Conservation (phyloP, 2,113 vertebrate species). For the Setophaga kirtlandii region DNA sequence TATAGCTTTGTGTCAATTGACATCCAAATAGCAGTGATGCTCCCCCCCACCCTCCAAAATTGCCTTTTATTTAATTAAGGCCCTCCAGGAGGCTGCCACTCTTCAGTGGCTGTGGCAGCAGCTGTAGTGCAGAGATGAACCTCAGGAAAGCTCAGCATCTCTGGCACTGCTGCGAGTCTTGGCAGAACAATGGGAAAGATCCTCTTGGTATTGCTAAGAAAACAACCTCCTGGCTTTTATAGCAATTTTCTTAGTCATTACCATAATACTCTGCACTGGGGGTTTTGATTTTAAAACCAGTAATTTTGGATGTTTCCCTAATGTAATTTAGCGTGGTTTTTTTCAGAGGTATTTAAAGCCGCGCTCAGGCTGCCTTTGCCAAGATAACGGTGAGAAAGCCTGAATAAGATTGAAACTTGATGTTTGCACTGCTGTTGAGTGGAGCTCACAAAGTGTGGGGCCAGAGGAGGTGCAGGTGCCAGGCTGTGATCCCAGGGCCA, state of each 20-base stretch:
- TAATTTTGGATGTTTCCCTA: conserved; percentile 33
- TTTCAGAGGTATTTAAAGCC: conserved; percentile 14
- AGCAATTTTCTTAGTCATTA: conserved; percentile 43
- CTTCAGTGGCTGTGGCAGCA: conserved; percentile 26
- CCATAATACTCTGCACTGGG: neutral
- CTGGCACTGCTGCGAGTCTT: neutral
- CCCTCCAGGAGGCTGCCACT: conserved; percentile 45
- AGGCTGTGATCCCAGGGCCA: neutral
- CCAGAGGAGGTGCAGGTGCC: neutral
- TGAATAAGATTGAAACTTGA: neutral
- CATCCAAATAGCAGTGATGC: neutral
- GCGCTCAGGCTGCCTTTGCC: neutral
- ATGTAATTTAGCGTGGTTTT: neutral
- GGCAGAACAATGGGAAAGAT: conserved; percentile 26
- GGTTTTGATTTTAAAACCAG: neutral
- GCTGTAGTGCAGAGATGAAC: conserved; percentile 21
- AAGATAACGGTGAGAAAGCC: neutral
- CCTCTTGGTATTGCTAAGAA: conserved; percentile 7
- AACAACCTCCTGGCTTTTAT: conserved; percentile 1
- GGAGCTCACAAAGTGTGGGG: neutral
- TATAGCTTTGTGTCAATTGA: neutral
- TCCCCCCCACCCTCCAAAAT: conserved; percentile 3
- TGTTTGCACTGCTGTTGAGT: neutral
- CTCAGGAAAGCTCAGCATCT: conserved; percentile 8
- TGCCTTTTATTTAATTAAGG: conserved; percentile 66